These are phyloP conservation scores for Sycon ciliatum DNA, from an alignment of 37 sponge, comb jelly and placozoan genomes.

Conservation along the genomic window DNA sequence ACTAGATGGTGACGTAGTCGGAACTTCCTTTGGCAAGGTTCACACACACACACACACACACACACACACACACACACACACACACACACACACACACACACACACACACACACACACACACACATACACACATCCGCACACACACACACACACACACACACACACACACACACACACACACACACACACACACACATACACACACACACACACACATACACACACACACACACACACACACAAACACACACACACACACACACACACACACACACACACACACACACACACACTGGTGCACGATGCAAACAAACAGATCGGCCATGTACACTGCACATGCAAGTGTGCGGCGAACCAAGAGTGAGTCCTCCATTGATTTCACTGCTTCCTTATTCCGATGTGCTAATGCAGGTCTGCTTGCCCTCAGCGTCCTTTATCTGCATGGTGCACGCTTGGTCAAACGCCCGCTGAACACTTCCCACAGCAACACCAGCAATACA, in stretches of 20 bases:
- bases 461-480: too few relatives aligned
- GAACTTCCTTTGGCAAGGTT: background rate
- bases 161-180: conserved; percentile 5
- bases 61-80: conserved; percentile 5
- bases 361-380: too few relatives aligned
- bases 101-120: conserved; percentile 5
- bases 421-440: too few relatives aligned
- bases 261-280: conserved; percentile 5
- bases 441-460: too few relatives aligned
- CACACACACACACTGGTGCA: background rate
- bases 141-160: conserved; percentile 5
- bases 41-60: conserved; percentile 5
- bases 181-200: conserved; percentile 1
- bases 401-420: too few relatives aligned
- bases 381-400: too few relatives aligned
- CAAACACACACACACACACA: conserved; percentile 1
- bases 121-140: background rate
- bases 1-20: too few relatives aligned
- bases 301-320: too few relatives aligned
- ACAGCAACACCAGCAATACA: too few relatives aligned
- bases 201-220: conserved; percentile 1
- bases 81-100: conserved; percentile 5
- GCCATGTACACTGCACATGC: too few relatives aligned
- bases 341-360: too few relatives aligned
- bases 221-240: conserved; percentile 5